Base-by-base conservation (phyloP, 2,113 vertebrate genomes). In the Melospiza georgiana region DNA sequence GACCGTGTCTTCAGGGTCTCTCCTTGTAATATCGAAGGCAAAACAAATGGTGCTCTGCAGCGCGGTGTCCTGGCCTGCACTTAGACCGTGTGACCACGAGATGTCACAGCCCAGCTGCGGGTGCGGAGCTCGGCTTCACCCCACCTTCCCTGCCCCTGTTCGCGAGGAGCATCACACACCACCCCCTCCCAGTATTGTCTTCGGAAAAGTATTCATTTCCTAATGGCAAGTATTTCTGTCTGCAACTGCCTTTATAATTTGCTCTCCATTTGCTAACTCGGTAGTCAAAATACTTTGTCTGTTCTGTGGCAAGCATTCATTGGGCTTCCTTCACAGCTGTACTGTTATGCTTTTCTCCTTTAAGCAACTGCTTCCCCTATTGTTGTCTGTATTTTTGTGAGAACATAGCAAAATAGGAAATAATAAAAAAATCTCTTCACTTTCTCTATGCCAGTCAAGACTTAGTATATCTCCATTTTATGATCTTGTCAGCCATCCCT, bases 81-180 rank as follows among this genome's bases (percentile, higher is more conserved):
- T 95, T 92, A 35, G 75, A 25, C 6, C 19, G 5, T 87, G 21
- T 55, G 55, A 62, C 95, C 98, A 97, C 94, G 95, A 97, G 97
- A 88, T 98, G 97, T 96, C 97, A 96, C 11, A 84, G 94, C 46
- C 68, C 63, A 84, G 61, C 84, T 92, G 89, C 69, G 94, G 84
- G 81, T 74, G 83, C 57, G 44, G 90, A 80, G 4, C 19, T 12
- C 12, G 12, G 52, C 20, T 41, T 23, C 46, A 13, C 37, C 15
- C 15, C 15, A 62, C 48, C n/a, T 37, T 16, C 49, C 33, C 48
- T 15, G 28, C 24, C n/a, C 18, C 16, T 55, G 6, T 5, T 78
- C 31, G 25, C 33, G 28, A 67, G 61, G 15, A 59, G 41, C 82
- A 2, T 17, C 35, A 7, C 22, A 37, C 23, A 6, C 43, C 22